Conservation (phyloP, 1,140 invertebrate species). For the Oncopeltus fasciatus region DNA sequence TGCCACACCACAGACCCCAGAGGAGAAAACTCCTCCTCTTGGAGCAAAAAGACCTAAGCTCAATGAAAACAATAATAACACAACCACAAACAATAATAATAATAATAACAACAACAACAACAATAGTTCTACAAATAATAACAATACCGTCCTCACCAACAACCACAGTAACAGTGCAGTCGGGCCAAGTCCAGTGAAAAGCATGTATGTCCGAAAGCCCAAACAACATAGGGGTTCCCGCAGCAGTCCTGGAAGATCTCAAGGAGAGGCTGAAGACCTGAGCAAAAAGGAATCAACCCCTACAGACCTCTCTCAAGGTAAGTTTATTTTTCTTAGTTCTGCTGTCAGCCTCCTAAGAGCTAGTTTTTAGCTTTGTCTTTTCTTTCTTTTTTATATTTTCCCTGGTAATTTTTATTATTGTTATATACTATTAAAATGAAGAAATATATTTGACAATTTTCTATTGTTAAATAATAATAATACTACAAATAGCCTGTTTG, state of each 20-base stretch:
- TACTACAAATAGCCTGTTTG: no score
- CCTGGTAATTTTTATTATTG: no score
- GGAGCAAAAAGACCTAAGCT: background rate
- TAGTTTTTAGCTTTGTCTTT: no score
- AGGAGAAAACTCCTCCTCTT: background rate
- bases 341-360: no score
- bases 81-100: background rate
- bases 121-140: background rate
- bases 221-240: background rate
- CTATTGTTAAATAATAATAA: no score
- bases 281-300: slow-evolving; percentile 14
- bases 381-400: no score
- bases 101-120: background rate
- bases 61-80: background rate
- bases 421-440: no score
- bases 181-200: background rate
- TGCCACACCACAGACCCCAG: background rate
- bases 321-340: no score
- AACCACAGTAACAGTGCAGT: background rate
- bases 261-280: slow-evolving; percentile 5
- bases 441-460: no score
- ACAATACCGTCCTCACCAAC: background rate
- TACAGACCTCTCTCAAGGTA: slow-evolving; percentile 19
- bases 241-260: background rate
- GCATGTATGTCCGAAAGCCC: slow-evolving; percentile 4